A percentile compares a stretch with the other conserved stretches of the same genome.
These are phyloP conservation scores for Anthoptus insignis DNA, from an alignment of 2,888 invertebrate species.

Conservation along the genomic window DNA sequence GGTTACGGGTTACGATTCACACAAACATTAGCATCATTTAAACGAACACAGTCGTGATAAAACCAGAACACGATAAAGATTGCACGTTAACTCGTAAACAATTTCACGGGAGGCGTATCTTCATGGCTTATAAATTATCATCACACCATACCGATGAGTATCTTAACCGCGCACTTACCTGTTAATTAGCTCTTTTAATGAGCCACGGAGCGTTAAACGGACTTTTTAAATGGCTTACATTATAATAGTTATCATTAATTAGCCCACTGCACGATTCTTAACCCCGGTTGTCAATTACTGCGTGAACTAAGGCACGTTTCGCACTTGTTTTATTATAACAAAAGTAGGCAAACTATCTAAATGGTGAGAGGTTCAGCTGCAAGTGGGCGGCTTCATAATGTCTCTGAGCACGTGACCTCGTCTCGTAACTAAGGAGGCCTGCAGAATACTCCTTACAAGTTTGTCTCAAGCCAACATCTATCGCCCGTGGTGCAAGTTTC, in stretches of 20 bases:
- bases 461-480: no score
- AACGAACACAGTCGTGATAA: background rate
- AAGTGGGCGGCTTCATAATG: no score
- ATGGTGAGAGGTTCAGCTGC: no score
- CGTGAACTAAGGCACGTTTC: background rate
- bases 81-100: conserved; percentile 3
- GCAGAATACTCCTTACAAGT: no score
- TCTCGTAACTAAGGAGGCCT: no score
- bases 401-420: no score
- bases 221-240: conserved; percentile 19
- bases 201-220: conserved; percentile 23
- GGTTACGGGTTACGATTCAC: no score
- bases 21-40: background rate
- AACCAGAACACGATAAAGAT: background rate
- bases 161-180: conserved; percentile 6
- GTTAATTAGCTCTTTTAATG: conserved; percentile 26
- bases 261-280: conserved; percentile 17
- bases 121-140: conserved; percentile 25
- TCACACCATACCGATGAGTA: conserved; percentile 22
- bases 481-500: no score
- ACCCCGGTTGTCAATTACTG: conserved; percentile 21
- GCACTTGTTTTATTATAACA: no score
- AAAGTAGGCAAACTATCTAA: no score
- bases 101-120: conserved; percentile 19
- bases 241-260: conserved; percentile 30